A percentile compares a stretch with the other conserved stretches of the same genome.
These are phyloP conservation scores for Aphelenchoides avenae DNA, from an alignment of 1,140 invertebrate species.

Conservation along the genomic window DNA sequence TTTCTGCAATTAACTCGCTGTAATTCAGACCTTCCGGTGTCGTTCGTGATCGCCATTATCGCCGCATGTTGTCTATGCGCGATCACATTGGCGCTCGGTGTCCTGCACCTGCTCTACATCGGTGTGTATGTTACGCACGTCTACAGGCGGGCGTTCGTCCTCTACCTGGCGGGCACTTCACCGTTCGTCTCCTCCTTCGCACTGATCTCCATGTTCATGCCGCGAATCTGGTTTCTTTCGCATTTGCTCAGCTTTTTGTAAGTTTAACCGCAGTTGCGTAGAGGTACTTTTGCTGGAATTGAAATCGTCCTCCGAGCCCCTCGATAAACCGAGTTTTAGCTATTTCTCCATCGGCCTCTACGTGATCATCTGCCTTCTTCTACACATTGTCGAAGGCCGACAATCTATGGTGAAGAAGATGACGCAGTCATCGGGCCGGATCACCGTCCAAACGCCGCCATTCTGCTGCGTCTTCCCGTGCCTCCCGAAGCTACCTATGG, in stretches of 20 bases:
- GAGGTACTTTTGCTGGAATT: conserved; percentile 3
- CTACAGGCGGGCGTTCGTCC: conserved; percentile 39
- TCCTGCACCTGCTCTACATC: conserved; percentile 48
- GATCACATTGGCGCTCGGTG: conserved; percentile 36
- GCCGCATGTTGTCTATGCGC: conserved; percentile 29
- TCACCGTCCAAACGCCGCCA: conserved; percentile 48
- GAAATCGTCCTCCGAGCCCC: not conserved
- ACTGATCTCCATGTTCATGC: conserved; percentile 50
- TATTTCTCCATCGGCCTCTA: conserved; percentile 47
- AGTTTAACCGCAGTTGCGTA: conserved; percentile 24
- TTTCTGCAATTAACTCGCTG: not conserved
- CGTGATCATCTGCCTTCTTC: conserved; percentile 52
- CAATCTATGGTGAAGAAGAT: conserved; percentile 48
- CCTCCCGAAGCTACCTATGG: conserved; percentile 45
- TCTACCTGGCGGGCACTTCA: conserved; percentile 48
- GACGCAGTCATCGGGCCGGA: conserved; percentile 27
- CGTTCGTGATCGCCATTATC: conserved; percentile 27
- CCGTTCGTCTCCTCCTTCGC: conserved; percentile 48
- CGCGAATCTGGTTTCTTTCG: conserved; percentile 49
- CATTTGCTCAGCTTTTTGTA: conserved; percentile 52
- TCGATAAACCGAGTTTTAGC: conserved; percentile 12
- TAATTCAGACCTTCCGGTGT: not conserved
- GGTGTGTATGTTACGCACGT: conserved; percentile 36
- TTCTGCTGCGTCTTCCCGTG: conserved; percentile 57
- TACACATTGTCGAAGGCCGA: conserved; percentile 49